Conservation (phyloP, 2,797 vertebrate species). For the Dermochelys coriacea region DNA sequence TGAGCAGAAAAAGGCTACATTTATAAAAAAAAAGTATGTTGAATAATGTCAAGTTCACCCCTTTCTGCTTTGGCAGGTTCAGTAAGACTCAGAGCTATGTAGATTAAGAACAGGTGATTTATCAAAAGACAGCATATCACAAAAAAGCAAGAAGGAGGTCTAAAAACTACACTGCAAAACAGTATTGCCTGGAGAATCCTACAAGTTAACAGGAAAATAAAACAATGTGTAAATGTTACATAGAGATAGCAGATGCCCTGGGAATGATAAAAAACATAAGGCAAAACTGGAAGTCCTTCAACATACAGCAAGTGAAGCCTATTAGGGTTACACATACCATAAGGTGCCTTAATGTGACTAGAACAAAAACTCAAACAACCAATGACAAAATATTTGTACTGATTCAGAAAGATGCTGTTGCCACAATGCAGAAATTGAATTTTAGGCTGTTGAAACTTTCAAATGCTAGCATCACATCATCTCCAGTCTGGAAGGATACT, state of each 20-base stretch:
- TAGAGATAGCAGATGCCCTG: constrained; percentile 33
- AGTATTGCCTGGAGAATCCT: constrained; percentile 33
- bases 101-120: constrained; percentile 44
- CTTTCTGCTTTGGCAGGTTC: constrained; percentile 21
- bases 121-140: constrained; percentile 52
- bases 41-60: neutral
- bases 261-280: neutral
- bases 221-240: constrained; percentile 27
- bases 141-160: constrained; percentile 35
- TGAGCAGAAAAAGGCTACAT: neutral
- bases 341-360: neutral
- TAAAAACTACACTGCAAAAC: constrained; percentile 51
- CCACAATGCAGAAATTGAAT: neutral
- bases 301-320: neutral
- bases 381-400: neutral
- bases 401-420: constrained; percentile 16
- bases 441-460: neutral
- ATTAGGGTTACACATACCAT: neutral
- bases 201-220: constrained; percentile 24
- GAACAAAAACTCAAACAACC: neutral
- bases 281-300: neutral
- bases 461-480: constrained; percentile 17
- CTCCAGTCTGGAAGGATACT: neutral
- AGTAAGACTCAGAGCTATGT: constrained; percentile 27
- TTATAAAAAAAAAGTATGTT: neutral